phyloP scores from a whole-genome alignment of 2,888 invertebrate species.

The Oxytorus armatus region DNA sequence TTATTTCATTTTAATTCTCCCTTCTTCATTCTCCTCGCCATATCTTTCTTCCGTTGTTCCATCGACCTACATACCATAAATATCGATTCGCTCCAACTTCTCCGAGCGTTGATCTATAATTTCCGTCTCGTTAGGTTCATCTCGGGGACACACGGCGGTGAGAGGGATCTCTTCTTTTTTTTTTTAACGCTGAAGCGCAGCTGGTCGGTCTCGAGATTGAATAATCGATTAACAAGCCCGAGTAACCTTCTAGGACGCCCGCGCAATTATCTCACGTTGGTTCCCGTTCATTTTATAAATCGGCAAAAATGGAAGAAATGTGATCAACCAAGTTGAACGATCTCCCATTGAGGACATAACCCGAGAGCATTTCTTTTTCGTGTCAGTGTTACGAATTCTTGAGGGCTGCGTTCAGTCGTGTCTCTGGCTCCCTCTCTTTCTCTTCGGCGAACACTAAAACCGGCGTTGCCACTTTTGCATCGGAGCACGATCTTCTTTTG shows the following conservation, averaged over 20 bases:
- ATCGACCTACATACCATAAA: slow-evolving; percentile 65
- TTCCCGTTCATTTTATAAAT: no score
- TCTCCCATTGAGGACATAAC: no score
- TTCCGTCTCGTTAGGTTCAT: slow-evolving; percentile 5
- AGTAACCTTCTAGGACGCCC: slow-evolving; percentile 24
- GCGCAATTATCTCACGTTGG: neutral
- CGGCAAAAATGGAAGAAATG: no score
- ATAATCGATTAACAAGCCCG: slow-evolving; percentile 12
- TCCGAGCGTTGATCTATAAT: slow-evolving; percentile 8
- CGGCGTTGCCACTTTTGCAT: slow-evolving; percentile 11
- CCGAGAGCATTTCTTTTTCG: slow-evolving; percentile 31
- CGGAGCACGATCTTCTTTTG: neutral
- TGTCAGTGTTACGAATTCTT: slow-evolving; percentile 46
- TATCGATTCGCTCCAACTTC: slow-evolving; percentile 25
- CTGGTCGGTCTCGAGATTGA: neutral
- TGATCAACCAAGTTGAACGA: no score
- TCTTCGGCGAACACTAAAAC: slow-evolving; percentile 34
- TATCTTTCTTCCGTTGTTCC: slow-evolving; percentile 36
- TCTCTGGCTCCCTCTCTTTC: slow-evolving; percentile 27
- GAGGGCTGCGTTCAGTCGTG: no score
- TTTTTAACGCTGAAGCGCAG: no score
- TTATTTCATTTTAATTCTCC: neutral
- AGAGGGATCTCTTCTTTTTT: neutral
- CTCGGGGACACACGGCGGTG: slow-evolving; percentile 20
- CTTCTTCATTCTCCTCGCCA: neutral